These are phyloP conservation scores for Zosterops borbonicus DNA, from an alignment of 2,113 vertebrate species.

Conservation along the genomic window DNA sequence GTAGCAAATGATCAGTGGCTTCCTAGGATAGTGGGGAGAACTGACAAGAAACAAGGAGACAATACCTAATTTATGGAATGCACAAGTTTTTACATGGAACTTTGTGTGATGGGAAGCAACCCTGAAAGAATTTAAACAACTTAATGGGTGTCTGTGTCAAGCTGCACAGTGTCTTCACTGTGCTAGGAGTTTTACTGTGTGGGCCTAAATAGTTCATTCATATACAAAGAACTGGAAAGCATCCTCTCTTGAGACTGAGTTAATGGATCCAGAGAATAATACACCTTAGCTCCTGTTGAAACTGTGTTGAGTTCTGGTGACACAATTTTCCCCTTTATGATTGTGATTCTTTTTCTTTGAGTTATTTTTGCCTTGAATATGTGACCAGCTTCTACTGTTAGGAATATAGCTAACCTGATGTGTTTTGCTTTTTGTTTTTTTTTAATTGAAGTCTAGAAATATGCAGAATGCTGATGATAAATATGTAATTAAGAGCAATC, in stretches of 20 bases:
- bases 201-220: neutral
- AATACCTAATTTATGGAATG: neutral
- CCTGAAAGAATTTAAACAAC: neutral
- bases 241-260: neutral
- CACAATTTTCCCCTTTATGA: neutral
- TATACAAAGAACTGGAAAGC: neutral
- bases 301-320: neutral
- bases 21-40: neutral
- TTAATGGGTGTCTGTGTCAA: neutral
- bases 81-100: neutral
- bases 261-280: neutral
- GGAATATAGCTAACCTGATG: neutral
- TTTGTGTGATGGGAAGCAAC: neutral
- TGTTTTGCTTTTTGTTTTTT: neutral
- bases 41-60: neutral
- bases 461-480: neutral
- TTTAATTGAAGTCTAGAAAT: neutral
- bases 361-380: neutral
- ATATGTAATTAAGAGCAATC: neutral
- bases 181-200: rapidly evolving
- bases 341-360: neutral
- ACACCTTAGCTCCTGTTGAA: neutral
- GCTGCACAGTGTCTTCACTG: neutral
- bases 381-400: neutral
- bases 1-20: neutral